Conservation (phyloP, 2,888 invertebrate genomes). For the Melanophora roralis region DNA sequence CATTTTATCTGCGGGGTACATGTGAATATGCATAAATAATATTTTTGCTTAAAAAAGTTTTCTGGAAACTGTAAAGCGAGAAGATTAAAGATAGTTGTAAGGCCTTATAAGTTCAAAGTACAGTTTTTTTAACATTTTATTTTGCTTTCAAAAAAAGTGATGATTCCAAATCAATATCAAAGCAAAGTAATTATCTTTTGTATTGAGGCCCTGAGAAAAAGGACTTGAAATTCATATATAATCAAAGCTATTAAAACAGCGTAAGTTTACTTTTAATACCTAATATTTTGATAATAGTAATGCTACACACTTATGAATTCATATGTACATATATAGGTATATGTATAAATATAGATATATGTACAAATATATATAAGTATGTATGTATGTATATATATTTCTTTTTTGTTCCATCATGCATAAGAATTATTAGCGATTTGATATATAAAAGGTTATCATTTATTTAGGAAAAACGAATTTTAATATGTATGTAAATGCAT, state of each 20-base stretch:
- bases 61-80: conserved; percentile 20
- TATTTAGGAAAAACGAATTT: too few species aligned
- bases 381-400: background rate
- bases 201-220: background rate
- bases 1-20: background rate
- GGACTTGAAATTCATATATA: background rate
- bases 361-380: background rate
- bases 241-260: background rate
- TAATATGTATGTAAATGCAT: too few species aligned
- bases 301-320: background rate
- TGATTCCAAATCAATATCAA: background rate
- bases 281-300: background rate
- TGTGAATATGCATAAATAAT: background rate
- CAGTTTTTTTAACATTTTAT: conserved; percentile 4
- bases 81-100: conserved; percentile 65
- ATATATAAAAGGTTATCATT: background rate
- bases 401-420: background rate
- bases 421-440: background rate
- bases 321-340: background rate
- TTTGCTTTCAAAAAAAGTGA: background rate
- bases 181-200: too few species aligned
- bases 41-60: conserved; percentile 28
- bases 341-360: background rate
- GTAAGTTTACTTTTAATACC: background rate
- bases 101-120: conserved; percentile 70